A percentile compares a stretch with the other conserved stretches of the same genome.
Conservation (phyloP, 2,888 invertebrate species). For the Aelia acuminata region DNA sequence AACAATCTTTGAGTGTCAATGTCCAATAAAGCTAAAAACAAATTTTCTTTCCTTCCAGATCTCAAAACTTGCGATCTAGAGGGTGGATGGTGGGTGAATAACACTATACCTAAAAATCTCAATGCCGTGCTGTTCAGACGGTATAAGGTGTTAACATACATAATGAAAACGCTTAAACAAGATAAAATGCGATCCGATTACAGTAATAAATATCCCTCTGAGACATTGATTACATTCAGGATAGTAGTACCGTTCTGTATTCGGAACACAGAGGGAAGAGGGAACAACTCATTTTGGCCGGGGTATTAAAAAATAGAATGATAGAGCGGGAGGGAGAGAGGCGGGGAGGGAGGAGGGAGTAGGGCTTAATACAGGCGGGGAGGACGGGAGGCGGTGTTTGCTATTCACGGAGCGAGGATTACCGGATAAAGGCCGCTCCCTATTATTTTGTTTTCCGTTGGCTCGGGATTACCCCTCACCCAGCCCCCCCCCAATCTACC, state of each 20-base stretch:
- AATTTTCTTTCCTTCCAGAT: too few species aligned
- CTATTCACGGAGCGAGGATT: slow-evolving; percentile 54
- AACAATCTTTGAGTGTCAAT: too few species aligned
- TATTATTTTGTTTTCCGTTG: slow-evolving; percentile 57
- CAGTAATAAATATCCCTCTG: neutral
- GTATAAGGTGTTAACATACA: too few species aligned
- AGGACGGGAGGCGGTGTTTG: slow-evolving; percentile 43
- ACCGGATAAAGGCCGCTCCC: slow-evolving; percentile 50
- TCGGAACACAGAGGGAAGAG: slow-evolving; percentile 38
- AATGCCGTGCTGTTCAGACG: too few species aligned
- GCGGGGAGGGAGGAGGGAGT: slow-evolving; percentile 2
- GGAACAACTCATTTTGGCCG: slow-evolving; percentile 35
- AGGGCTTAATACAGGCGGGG: slow-evolving; percentile 25
- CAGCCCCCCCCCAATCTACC: neutral
- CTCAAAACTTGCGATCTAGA: too few species aligned
- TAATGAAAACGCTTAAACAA: too few species aligned
- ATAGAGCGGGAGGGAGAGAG: slow-evolving; percentile 5
- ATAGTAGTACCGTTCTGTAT: neutral
- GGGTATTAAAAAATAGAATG: slow-evolving; percentile 41
- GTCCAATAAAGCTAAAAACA: too few species aligned
- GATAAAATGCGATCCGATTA: neutral
- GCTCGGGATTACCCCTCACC: slow-evolving; percentile 25
- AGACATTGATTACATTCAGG: neutral
- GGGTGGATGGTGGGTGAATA: too few species aligned
- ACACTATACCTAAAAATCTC: too few species aligned